Conservation (phyloP, 1,140 invertebrate species). For the Platyscapa corneri region DNA sequence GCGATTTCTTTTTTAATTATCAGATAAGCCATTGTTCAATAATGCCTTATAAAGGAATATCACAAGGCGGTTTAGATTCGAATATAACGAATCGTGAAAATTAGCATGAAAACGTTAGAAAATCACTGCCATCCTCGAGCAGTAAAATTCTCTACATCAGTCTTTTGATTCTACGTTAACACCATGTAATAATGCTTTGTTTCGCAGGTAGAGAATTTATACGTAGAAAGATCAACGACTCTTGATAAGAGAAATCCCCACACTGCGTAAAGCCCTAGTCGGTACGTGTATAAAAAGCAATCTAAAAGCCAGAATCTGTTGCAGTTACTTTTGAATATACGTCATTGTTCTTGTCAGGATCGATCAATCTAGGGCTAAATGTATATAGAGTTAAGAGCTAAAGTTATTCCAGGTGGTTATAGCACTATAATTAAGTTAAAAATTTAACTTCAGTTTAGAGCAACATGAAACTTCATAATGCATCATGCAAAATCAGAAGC, state of each 20-base stretch:
- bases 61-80: background rate
- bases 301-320: background rate
- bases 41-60: too few species aligned
- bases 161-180: conserved; percentile 6
- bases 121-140: background rate
- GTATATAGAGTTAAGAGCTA: background rate
- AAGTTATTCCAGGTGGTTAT: background rate
- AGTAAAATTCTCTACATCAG: background rate
- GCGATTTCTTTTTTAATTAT: too few species aligned
- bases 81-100: background rate
- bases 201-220: conserved; percentile 13
- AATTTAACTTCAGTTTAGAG: background rate
- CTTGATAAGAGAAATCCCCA: background rate
- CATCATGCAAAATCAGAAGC: background rate
- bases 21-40: too few species aligned
- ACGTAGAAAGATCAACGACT: conserved; percentile 31
- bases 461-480: background rate
- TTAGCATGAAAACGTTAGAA: too few species aligned
- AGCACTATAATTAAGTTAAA: background rate
- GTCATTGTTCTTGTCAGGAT: background rate
- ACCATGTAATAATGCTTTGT: background rate
- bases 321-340: background rate
- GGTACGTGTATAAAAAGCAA: background rate
- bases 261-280: background rate
- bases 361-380: background rate